Base-by-base conservation (phyloP, 2,113 vertebrate species). In the Thryonomys swinderianus region DNA sequence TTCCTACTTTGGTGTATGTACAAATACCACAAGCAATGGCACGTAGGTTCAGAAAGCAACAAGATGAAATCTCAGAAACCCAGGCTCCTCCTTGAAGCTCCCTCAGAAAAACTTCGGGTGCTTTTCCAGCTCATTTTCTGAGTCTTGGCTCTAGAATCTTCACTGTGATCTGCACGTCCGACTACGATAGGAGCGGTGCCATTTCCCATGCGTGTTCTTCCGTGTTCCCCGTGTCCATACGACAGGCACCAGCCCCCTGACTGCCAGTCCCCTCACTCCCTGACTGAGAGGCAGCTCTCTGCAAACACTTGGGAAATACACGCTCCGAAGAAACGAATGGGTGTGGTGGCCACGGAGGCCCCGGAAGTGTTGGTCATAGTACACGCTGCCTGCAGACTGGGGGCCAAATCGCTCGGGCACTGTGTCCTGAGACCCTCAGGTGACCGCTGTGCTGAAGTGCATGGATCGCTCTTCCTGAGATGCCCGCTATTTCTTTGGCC, bases 221-320 rank as follows among this genome's bases (percentile, higher is more conserved):
- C 11, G n/a, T 6, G 8, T 3, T 5, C 4, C n/a, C 23, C 5
- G 0, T 32, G 13, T 40, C 42, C 5, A 1, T 30, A 10, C 1
- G 21, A 37, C 48, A 90, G 45, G 45, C 45, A 37, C 42, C 67
- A 23, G 67, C 32, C 2, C 40, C 6, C 6, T 1, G 7, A 32
- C 37, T 27, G 40, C 2, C 8, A 51, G 48, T 51, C 25, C 30
- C 7, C 9, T 21, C 59, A 32, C 32, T 55, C 64, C 48, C 57
- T 23, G 5, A 30, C 27, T 37, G 27, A 62, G 73, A 88, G 83
- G 62, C 40, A 21, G 82, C 7, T 9, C 53, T 62, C 0, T 0
- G 4, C 16, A 25, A 25, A 14, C 7, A n/a, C 3, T 12, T 3
- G 27, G 6, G 3, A 5, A 32, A 5, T 20, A 25, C 3, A 1